These are phyloP conservation scores for Phrixothrix hirtus DNA, from an alignment of 2,888 invertebrate genomes.

Conservation along the genomic window DNA sequence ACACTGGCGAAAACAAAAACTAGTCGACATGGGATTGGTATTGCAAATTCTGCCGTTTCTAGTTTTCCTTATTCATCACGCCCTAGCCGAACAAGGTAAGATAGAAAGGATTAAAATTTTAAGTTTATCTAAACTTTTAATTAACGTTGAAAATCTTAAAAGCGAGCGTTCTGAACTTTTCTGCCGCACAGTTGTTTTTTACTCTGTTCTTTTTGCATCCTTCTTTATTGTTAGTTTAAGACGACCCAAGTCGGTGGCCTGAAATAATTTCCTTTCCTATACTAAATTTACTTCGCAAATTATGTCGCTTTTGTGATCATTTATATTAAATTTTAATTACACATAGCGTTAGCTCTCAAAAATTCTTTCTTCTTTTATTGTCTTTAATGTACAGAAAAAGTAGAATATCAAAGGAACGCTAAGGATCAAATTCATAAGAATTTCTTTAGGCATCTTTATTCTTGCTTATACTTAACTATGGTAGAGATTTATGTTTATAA, in stretches of 20 bases:
- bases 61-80: slow-evolving; percentile 37
- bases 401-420: too few species aligned
- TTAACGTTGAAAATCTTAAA: slow-evolving; percentile 18
- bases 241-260: slow-evolving; percentile 6
- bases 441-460: too few species aligned
- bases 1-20: slow-evolving; percentile 27
- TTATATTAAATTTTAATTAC: too few species aligned
- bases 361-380: too few species aligned
- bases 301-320: too few species aligned
- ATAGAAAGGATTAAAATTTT: slow-evolving; percentile 13
- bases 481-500: too few species aligned
- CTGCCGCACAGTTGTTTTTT: slow-evolving; percentile 8
- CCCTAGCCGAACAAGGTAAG: slow-evolving; percentile 46
- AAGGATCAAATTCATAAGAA: too few species aligned
- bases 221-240: slow-evolving; percentile 4
- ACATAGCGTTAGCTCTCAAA: too few species aligned
- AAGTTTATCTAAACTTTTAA: slow-evolving; percentile 21
- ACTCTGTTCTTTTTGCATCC: slow-evolving; percentile 4
- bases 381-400: too few species aligned
- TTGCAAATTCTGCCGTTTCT: slow-evolving; percentile 41
- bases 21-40: slow-evolving; percentile 44
- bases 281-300: slow-evolving; percentile 12
- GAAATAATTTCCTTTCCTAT: slow-evolving; percentile 6
- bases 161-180: slow-evolving; percentile 2
- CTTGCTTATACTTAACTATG: too few species aligned